phyloP scores from a whole-genome alignment of 2,113 vertebrate species.

The Syngnathus scovelli region DNA sequence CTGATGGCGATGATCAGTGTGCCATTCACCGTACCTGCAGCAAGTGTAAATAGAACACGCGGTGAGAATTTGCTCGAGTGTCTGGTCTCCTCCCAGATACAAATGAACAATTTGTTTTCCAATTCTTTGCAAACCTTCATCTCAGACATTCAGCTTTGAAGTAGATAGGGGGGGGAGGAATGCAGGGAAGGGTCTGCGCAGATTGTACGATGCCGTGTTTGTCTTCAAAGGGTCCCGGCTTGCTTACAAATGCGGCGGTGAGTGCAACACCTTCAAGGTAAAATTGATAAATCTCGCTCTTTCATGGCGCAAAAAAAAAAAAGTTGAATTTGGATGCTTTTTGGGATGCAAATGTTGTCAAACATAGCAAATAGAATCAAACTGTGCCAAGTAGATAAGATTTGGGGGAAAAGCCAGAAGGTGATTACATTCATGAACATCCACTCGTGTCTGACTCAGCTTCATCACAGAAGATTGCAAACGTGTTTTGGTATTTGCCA shows the following conservation, averaged over 20 bases:
- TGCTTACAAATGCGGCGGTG: conserved; percentile 63
- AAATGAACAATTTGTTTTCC: conserved; percentile 73
- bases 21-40: conserved; percentile 4
- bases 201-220: conserved; percentile 62
- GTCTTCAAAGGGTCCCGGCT: conserved; percentile 69
- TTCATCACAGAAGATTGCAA: conserved; percentile 47
- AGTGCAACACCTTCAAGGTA: conserved; percentile 69
- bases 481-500: conserved; percentile 28
- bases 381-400: conserved; percentile 55
- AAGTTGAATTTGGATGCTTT: conserved; percentile 53
- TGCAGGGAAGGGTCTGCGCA: conserved; percentile 31
- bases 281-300: conserved; percentile 69
- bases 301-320: conserved; percentile 49
- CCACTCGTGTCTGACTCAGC: conserved; percentile 32
- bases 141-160: conserved; percentile 65
- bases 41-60: conserved; percentile 42
- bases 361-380: conserved; percentile 57
- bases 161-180: conserved; percentile 48
- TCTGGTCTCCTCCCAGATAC: conserved; percentile 71
- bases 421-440: conserved; percentile 57
- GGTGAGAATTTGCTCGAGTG: conserved; percentile 64
- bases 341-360: conserved; percentile 58
- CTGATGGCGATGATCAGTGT: background rate
- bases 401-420: conserved; percentile 44
- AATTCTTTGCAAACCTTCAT: conserved; percentile 68